Evolutionary conservation across 2,888 invertebrate genomes (phyloP).

Genomic region (Lampropteryx suffumata): DNA sequence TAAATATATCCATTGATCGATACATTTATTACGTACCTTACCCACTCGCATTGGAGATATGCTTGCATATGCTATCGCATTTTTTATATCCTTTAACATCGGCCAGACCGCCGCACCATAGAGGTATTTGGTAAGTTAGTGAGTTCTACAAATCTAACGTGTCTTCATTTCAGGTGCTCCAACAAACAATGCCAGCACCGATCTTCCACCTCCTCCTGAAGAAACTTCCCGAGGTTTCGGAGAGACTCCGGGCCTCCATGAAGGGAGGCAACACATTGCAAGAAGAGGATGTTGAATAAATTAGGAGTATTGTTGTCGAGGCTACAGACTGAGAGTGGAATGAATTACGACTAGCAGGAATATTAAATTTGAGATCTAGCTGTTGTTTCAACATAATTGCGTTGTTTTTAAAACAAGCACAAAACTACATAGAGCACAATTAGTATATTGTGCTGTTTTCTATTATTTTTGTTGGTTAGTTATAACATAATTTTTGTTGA

Average conservation of each 20-base stretch:
- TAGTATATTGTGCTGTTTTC: background rate
- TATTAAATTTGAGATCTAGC: no score
- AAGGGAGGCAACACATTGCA: conserved; percentile 62
- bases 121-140: no score
- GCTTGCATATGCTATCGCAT: no score
- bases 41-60: no score
- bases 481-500: no score
- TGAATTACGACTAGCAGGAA: conserved; percentile 6
- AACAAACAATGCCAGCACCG: conserved; percentile 97
- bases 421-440: background rate
- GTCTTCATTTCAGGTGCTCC: conserved; percentile 87
- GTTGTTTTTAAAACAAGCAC: background rate
- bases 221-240: conserved; percentile 87
- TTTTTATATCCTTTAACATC: no score
- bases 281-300: conserved; percentile 77
- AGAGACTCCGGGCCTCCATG: conserved; percentile 71
- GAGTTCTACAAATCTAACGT: no score
- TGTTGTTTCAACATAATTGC: background rate
- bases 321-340: conserved; percentile 8
- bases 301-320: background rate
- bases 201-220: conserved; percentile 95
- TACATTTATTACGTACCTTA: no score
- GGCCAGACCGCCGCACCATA: no score
- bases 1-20: no score
- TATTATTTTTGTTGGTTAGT: no score